Conservation (phyloP, 1,140 invertebrate species). For the Drosophila suzukii region DNA sequence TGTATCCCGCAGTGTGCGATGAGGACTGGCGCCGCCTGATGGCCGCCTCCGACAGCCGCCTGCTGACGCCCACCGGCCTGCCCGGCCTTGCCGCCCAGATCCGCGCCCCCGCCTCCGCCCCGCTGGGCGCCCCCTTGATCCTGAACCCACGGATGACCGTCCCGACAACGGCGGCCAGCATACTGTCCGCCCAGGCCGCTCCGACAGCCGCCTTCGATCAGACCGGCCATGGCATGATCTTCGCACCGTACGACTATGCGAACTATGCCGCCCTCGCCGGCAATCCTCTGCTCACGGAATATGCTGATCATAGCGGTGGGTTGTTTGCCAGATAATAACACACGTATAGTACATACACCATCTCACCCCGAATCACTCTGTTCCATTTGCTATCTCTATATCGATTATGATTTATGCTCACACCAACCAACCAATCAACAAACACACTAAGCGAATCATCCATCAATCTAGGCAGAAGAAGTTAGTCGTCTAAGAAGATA, state of each 20-base stretch:
- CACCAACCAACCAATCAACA: conserved; percentile 11
- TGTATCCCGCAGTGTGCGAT: conserved; percentile 87
- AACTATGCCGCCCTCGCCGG: conserved; percentile 94
- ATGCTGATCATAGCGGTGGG: conserved; percentile 97
- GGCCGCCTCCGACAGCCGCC: conserved; percentile 90
- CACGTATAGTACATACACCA: neutral
- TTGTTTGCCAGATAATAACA: conserved; percentile 91
- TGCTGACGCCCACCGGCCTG: conserved; percentile 87
- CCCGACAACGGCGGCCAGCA: conserved; percentile 90
- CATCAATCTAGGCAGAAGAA: conserved; percentile 30
- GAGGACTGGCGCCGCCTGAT: conserved; percentile 92
- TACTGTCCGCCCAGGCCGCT: conserved; percentile 90
- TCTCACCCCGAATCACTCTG: conserved; percentile 14
- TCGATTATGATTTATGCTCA: conserved; percentile 36
- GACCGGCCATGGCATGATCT: conserved; percentile 86
- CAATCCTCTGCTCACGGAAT: conserved; percentile 92
- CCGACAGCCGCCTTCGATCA: conserved; percentile 89
- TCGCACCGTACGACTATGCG: conserved; percentile 94
- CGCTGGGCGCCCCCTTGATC: conserved; percentile 93
- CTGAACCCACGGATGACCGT: conserved; percentile 94
- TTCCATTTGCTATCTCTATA: conserved; percentile 42
- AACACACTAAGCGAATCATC: conserved; percentile 30
- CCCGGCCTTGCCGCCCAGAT: conserved; percentile 87
- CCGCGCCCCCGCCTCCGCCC: conserved; percentile 88
- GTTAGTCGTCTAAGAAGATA: conserved; percentile 18